Base-by-base conservation (phyloP, 2,888 invertebrate species). In the Trissolcus brochymenae region DNA sequence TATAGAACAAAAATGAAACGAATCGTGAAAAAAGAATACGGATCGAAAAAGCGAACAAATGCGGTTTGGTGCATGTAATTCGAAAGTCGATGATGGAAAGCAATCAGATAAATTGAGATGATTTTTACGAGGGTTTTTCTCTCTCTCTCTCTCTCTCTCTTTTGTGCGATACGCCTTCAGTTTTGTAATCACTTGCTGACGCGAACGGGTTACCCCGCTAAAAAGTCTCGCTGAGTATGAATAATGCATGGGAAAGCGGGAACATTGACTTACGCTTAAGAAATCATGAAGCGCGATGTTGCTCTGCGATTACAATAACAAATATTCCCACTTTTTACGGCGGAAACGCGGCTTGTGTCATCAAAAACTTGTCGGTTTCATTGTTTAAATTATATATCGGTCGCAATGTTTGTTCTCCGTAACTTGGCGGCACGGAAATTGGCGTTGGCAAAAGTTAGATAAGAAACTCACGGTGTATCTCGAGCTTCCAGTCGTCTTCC, bases 401-500 rank as follows among this genome's bases (percentile, higher is more conserved):
- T 55, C 56, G 65, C 51, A 54, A 53, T 70, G 76, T 66, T 76
- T 66, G 61, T 65, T 59, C 61, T 21, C 14, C 21, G 61, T 43
- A 29, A 61, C 72, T 64, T 40, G 25, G 29, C n/a, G 29, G 25
- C 64, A 21, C 55, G 51, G 64, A 70, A 76, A 76, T 70, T 71
- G 56, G 19, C 56, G 17, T 46, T 6, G 40, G 11, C 16, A 54
- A 35, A 46, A 62, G 51, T 61, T 59, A 54, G 62, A 76, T 70
- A 67, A 80, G 81, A 83, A 82, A 93, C 96, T 95, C 91, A 96
- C 96, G 96, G 87, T 95, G 93, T 83, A 96, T 94, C 90, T 94
- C 93, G 84, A 96, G 92, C 87, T 93, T 93, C 95, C 95, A 95
- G 75, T 92, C 93, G 85, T 95, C 95, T 89, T 95, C 95, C 81